A percentile compares a stretch with the other conserved stretches of the same genome.
Evolutionary conservation across 2,113 vertebrate species (phyloP).

Genomic region (Nicator chloris): DNA sequence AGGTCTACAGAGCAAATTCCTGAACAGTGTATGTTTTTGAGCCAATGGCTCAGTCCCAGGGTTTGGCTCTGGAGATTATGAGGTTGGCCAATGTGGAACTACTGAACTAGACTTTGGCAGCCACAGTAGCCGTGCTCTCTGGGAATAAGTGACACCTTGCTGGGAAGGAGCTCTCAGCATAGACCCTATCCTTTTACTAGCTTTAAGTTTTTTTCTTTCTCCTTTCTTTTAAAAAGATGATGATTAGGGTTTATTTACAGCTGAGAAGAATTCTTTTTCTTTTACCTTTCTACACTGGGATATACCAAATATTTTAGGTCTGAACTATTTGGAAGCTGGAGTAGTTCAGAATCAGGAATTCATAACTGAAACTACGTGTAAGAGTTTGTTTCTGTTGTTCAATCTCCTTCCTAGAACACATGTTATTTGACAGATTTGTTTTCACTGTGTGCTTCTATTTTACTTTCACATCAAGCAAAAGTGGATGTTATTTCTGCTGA

Average conservation of each 20-base stretch:
- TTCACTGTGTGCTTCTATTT: background rate
- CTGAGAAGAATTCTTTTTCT: background rate
- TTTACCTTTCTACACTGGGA: background rate
- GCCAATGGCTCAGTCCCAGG: background rate
- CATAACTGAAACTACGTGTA: background rate
- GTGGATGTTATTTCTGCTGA: background rate
- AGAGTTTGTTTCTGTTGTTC: background rate
- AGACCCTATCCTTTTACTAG: background rate
- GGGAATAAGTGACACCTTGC: background rate
- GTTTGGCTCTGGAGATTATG: background rate
- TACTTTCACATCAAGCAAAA: background rate
- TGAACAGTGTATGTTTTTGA: background rate
- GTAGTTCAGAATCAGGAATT: background rate
- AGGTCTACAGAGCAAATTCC: background rate
- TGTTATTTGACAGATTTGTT: background rate
- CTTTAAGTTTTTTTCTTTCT: background rate
- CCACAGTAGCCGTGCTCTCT: background rate
- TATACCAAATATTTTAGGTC: background rate
- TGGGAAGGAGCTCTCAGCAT: background rate
- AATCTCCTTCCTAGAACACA: background rate
- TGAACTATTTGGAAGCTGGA: background rate
- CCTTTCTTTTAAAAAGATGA: background rate
- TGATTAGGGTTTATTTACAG: background rate
- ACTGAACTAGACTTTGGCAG: background rate
- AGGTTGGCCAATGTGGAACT: background rate